Base-by-base conservation (phyloP, 2,113 vertebrate species). In the Cromileptes altivelis region DNA sequence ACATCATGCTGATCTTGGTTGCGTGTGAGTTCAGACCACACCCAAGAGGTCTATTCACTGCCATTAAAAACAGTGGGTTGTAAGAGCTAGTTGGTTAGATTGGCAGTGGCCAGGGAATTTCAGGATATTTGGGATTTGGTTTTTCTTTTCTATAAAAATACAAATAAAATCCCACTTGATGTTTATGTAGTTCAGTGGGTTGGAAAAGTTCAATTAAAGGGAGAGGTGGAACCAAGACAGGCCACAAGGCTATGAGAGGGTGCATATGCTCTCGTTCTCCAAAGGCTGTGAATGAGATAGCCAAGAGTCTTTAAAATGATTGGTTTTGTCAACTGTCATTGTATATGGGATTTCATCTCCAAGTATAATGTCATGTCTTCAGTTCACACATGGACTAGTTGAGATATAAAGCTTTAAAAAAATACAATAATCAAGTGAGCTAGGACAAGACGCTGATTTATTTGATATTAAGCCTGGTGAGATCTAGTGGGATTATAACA, bases 121-220 rank as follows among this genome's bases (percentile, higher is more conserved):
- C 80, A 73, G 87, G 78, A 87, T 75, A 83, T 91, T 89, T 85
- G 75, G 73, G 80, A 73, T 89, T 85, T 81, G 75, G 78, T 86
- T 89, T 94, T 87, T 75, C 64, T 60, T 73, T 69, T 76, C 87
- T 82, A 80, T 89, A 93, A 94, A 94, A 93, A 89, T 76, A 80
- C 81, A 89, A 89, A 92, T 89, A 81, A 92, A 92, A 80, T 85
- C 33, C 61, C 70, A 77, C 18, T 86, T 52, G 69, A 62, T 90
- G 87, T 92, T 92, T 88, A 78, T 86, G 19, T 67, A 13, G 23
- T 82, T 91, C 23, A 1, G 88, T 70, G 90, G 90, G 76, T 79
- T 88, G 83, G 57, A 69, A 74, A 23, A n/a, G 70, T 55, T 49
- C 27, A 9, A 30, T 21, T 52, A 21, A n/a, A 60, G 37, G 70